Percentiles rank a stretch among this genome's conserved stretches.
Conservation (phyloP, 2,888 invertebrate species). For the Salticus scenicus region DNA sequence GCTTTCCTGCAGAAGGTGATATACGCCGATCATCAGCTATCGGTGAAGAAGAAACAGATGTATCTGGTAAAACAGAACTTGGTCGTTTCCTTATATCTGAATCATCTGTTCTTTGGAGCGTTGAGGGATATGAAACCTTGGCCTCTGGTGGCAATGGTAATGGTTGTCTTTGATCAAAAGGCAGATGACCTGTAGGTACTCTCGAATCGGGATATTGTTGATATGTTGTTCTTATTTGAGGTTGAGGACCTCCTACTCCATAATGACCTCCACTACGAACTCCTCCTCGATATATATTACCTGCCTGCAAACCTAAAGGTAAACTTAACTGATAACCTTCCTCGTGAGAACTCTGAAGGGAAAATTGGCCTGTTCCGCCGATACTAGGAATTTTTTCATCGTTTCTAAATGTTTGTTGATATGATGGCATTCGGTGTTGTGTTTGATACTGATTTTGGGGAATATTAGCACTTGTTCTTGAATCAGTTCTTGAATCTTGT, state of each 20-base stretch:
- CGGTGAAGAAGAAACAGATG: not conserved
- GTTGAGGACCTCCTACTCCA: slow-evolving; percentile 24
- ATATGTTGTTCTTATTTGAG: slow-evolving; percentile 32
- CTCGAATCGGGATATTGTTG: not conserved
- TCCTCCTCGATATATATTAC: slow-evolving; percentile 47
- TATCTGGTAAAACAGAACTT: not conserved
- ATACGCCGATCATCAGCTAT: not conserved
- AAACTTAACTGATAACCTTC: slow-evolving; percentile 52
- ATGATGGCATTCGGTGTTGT: not conserved
- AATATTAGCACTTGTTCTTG: not conserved
- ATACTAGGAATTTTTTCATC: not conserved
- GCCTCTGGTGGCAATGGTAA: not conserved
- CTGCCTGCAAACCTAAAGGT: slow-evolving; percentile 54
- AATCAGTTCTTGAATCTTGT: not conserved
- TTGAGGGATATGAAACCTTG: not conserved
- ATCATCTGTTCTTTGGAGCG: not conserved
- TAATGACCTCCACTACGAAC: slow-evolving; percentile 51
- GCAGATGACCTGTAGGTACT: not conserved
- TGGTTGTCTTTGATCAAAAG: not conserved
- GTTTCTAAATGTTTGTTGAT: too few species aligned
- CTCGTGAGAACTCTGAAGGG: slow-evolving; percentile 48
- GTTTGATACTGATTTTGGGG: not conserved
- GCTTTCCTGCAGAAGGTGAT: not conserved
- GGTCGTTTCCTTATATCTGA: not conserved
- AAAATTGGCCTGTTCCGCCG: slow-evolving; percentile 38